These are phyloP conservation scores for Tuberolachnus salignus DNA, from an alignment of 2,888 invertebrate species.

Conservation along the genomic window DNA sequence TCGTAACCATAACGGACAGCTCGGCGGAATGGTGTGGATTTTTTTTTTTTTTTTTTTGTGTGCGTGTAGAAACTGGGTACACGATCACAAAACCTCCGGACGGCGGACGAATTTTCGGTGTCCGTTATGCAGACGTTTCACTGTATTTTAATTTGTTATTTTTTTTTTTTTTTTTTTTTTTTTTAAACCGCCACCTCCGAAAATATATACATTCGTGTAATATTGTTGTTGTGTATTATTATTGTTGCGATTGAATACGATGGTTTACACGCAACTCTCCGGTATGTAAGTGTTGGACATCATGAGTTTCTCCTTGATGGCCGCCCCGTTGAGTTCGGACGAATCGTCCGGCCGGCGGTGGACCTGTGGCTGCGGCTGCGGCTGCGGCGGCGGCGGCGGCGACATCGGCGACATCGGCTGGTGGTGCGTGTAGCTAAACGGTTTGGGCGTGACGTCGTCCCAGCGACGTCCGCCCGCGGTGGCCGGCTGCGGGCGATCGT, in stretches of 20 bases:
- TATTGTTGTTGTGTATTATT: not conserved
- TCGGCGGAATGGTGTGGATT: too few relatives aligned
- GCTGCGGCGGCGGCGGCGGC: not conserved
- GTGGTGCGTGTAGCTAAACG: slow-evolving; percentile 22
- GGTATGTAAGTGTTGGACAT: slow-evolving; percentile 76
- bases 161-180: too few relatives aligned
- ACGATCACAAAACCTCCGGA: too few relatives aligned
- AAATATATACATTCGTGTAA: too few relatives aligned
- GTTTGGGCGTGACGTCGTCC: slow-evolving; percentile 33
- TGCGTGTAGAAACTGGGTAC: too few relatives aligned
- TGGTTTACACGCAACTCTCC: slow-evolving; percentile 79
- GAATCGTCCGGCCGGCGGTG: slow-evolving; percentile 6
- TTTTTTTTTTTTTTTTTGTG: too few relatives aligned
- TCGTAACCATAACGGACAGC: too few relatives aligned
- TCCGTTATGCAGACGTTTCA: too few relatives aligned
- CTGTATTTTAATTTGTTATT: too few relatives aligned
- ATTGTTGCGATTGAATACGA: too few relatives aligned
- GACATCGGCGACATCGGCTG: not conserved
- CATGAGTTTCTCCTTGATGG: slow-evolving; percentile 85
- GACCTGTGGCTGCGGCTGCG: not conserved
- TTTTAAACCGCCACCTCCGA: too few relatives aligned
- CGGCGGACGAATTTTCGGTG: too few relatives aligned
- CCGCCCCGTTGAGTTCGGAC: slow-evolving; percentile 72
- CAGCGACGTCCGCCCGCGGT: not conserved
- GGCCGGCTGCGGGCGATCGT: slow-evolving; percentile 6